Base-by-base conservation (phyloP, 2,888 invertebrate genomes). In the Tachina lurida region DNA sequence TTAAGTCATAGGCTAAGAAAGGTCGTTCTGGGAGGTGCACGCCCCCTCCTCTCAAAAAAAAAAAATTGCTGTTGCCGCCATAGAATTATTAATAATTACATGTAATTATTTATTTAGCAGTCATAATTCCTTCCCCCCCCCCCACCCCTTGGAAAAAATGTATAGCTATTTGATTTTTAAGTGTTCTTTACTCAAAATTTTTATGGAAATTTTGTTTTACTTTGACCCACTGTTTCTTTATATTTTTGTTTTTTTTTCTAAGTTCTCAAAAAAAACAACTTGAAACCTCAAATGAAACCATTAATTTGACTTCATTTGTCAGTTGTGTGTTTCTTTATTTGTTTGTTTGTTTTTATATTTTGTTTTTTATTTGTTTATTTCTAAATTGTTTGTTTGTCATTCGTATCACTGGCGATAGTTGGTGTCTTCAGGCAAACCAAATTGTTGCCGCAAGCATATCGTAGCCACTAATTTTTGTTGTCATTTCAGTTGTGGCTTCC, bases 271-370 rank as follows among this genome's bases (percentile, higher is more conserved):
- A 5, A 8, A 2, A 5, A 3, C 15, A 58, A 3, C 31, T 58
- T 15, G 4, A 13, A 58, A 22, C 58, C 31, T 15, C 12, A 10
- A 31, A 22, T 19, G 12, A 19, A 22, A 54, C 10, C 3, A 39
- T 60, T 60, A 15, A 60, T 39, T 60, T 60, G 60, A 19, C 39
- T 60, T 60, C 39, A 60, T 60, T 60, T 60, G n/a, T n/a, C 3
- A 31, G 0, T 15, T 39, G n/a, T 15, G 10, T 45, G 45, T 60
- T 15, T n/a, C n/a, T 39, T 15, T 9, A 15, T 39, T 60, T 60
- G 31, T 39, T 39, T 39, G 39, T 58, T 13, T 15, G 58, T 15
- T 58, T 31, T 13, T 1, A 13, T 54, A 12, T 45, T 45, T 10
- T 60, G 15, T 10, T 39, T 60, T 15, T 9, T 8, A 31, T 5